Base-by-base conservation (phyloP, 2,888 invertebrate genomes). In the Siphlonurus alternatus region DNA sequence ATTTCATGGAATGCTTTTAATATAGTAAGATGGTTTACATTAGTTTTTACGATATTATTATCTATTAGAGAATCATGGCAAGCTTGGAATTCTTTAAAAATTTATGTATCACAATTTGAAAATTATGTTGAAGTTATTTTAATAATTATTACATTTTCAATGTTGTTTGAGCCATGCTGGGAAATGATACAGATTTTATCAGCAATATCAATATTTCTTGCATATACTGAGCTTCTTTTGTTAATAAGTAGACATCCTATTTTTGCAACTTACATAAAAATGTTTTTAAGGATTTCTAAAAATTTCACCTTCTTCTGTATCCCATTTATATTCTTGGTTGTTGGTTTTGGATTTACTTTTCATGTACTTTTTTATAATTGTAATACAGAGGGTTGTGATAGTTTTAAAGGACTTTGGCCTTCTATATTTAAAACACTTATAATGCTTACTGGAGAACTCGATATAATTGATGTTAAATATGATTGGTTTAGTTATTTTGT, bases 361-460 rank as follows among this genome's bases (percentile, higher is more conserved):
- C 89, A 85, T 72, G 85, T 88, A 20, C 76, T 92, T 24, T 89
- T 91, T 71, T 81, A 83, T 65, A 79, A 81, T 69, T 75, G 74
- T 25, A 67, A 61, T 25, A 59, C n/a, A 20, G 18, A 20, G n/a
- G n/a, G n/a, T n/a, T n/a, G n/a, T n/a, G n/a, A n/a, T 2, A 2
- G 19, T n/a, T n/a, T n/a, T n/a, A n/a, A n/a, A n/a, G n/a, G n/a
- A n/a, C n/a, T n/a, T n/a, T n/a, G n/a, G n/a, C n/a, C n/a, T n/a
- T n/a, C n/a, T n/a, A 72, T 90, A 53, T 88, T 91, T 69, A 91
- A 91, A 76, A 90, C 90, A 0, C 84, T 90, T 23, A 87, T 90
- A 1, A 91, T 91, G 91, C 78, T 90, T 68, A 90, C 91, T 0
- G 91, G 91, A 15, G 91, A 91, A 75, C 89, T 91, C 69, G 90